Evolutionary conservation across 2,888 invertebrate species (phyloP).

Genomic region (Drosophila rubida): DNA sequence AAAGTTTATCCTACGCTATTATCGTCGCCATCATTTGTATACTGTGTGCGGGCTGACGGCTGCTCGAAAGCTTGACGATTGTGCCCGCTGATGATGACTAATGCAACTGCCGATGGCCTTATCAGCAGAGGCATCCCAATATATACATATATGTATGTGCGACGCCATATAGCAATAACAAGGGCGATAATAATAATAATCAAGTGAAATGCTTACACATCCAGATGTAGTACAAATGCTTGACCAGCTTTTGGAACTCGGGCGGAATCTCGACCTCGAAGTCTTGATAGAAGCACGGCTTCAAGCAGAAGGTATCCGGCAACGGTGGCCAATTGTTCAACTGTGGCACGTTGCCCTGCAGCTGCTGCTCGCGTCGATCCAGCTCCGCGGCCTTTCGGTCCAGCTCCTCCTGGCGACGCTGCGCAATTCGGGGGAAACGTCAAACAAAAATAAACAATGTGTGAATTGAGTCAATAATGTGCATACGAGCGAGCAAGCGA

Average conservation of each 20-base stretch:
- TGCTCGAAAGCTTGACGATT: constrained; percentile 3
- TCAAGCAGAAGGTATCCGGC: constrained; percentile 95
- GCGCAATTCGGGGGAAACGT: constrained; percentile 43
- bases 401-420: constrained; percentile 95
- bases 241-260: constrained; percentile 98
- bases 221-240: constrained; percentile 98
- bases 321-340: constrained; percentile 99
- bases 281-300: constrained; percentile 99
- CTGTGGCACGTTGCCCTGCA: constrained; percentile 88
- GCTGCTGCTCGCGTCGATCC: constrained; percentile 94
- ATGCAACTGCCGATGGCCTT: constrained; percentile 35
- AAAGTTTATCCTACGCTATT: neutral
- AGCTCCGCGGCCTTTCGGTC: constrained; percentile 96
- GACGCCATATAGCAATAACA: constrained; percentile 2
- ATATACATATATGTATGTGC: neutral
- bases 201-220: constrained; percentile 91
- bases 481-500: neutral
- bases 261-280: constrained; percentile 99
- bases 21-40: constrained; percentile 4
- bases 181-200: neutral
- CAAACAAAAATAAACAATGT: no score
- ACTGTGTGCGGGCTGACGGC: neutral
- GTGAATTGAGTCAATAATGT: neutral
- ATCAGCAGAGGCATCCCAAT: constrained; percentile 32
- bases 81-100: constrained; percentile 52